Conservation (phyloP, 2,888 invertebrate species). For the Chaetoderma sp. region DNA sequence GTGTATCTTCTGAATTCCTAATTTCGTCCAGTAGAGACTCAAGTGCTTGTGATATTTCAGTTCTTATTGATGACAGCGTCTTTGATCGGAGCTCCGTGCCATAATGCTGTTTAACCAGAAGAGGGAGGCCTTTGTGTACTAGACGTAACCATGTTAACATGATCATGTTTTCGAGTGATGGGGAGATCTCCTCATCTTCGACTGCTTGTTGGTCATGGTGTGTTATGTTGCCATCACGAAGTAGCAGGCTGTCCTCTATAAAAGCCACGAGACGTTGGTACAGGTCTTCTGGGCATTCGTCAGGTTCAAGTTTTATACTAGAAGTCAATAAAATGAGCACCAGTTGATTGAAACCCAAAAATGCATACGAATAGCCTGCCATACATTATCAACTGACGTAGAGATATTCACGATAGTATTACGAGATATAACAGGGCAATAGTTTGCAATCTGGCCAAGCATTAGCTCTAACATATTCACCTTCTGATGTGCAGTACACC, state of each 20-base stretch:
- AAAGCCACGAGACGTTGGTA: slow-evolving; percentile 36
- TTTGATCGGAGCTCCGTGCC: not conserved
- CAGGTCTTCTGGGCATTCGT: slow-evolving; percentile 35
- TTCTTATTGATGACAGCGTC: slow-evolving; percentile 1
- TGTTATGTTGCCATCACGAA: slow-evolving; percentile 19
- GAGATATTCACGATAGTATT: slow-evolving; percentile 33
- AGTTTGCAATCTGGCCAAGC: slow-evolving; percentile 38
- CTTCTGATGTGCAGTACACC: slow-evolving; percentile 31
- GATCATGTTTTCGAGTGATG: slow-evolving; percentile 22
- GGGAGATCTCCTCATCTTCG: slow-evolving; percentile 26
- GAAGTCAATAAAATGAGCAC: slow-evolving; percentile 34
- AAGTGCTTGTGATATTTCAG: slow-evolving; percentile 8
- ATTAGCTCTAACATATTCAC: slow-evolving; percentile 29
- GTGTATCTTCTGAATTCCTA: too few species aligned
- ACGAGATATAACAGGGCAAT: slow-evolving; percentile 27
- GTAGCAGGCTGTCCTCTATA: slow-evolving; percentile 33
- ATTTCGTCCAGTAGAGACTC: slow-evolving; percentile 19
- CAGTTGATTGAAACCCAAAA: slow-evolving; percentile 36
- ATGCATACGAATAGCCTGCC: slow-evolving; percentile 33
- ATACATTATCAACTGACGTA: slow-evolving; percentile 24
- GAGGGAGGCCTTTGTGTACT: slow-evolving; percentile 15
- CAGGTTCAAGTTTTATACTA: slow-evolving; percentile 26
- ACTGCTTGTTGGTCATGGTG: slow-evolving; percentile 29
- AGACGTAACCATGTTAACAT: slow-evolving; percentile 20
- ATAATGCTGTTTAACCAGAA: slow-evolving; percentile 11